Base-by-base conservation (phyloP, 2,113 vertebrate species). In the Spea multiplicata region DNA sequence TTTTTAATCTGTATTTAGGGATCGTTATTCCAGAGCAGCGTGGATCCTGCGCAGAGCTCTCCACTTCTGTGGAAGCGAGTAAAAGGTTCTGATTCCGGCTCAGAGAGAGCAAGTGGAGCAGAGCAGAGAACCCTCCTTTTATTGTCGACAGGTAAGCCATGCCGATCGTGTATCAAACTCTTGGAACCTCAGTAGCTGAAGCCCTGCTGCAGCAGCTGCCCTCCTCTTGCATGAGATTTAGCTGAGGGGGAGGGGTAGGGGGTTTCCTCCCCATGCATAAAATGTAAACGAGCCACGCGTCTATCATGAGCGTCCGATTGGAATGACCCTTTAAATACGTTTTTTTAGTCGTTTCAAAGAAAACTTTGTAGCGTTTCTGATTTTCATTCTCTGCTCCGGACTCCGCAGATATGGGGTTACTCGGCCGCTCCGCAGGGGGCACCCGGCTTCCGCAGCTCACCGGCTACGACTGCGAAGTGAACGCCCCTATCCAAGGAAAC, bases 381-480 rank as follows among this genome's bases (percentile, higher is more conserved):
- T 66, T 66, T 66, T 8, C 14, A 85, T 10, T 81, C 9, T 52
- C 50, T 52, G 1, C 9, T 52, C 9, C 3, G 9, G 9, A 13
- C 48, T 81, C 84, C 90, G 55, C 82, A 99, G 97, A 99, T 86
- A 84, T 98, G 93, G 94, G 95, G 0, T 90, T 99, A 73, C 86
- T 99, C 85, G 93, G 94, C 85, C 94, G 92, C 82, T 96, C 95
- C 3, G 90, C 94, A 74, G 96, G 96, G 66, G 88, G 90, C 73
- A 91, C 89, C 68, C 85, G 90, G 78, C 88, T 99, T 73, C 97
- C 97, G 13, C 95, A 97, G 66, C 93, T 98, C 82, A 97, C 95
- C 44, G 93, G 94, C 86, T 94, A 98, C 0, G 97, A 98, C 89
- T 98, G 96, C 69, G 96, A 99, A 91, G 96, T 99, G 81, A 98